Base-by-base conservation (phyloP, 2,888 invertebrate species). In the Phaedon cochleariae region DNA sequence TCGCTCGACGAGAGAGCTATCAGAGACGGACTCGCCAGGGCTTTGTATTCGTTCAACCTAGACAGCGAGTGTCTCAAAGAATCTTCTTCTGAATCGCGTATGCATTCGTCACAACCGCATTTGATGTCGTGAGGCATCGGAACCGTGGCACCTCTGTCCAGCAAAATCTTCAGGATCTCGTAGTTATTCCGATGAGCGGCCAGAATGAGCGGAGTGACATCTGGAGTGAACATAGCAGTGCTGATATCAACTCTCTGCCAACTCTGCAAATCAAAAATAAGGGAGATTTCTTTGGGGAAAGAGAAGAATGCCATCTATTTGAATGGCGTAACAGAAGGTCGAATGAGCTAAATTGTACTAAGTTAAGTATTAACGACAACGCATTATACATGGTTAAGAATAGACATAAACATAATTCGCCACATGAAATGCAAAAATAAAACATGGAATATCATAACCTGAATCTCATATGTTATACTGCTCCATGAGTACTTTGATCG, bases 171-270 rank as follows among this genome's bases (percentile, higher is more conserved):
- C 73, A 98, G 87, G 76, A 97, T 97, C 85, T 97, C 97, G 80
- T 97, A 97, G 85, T 97, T 97, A 82, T 97, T 96, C 79, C 92
- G 89, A 80, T 97, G 97, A 22, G 97, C 96, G 0, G 97, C 97
- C 73, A 97, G 85, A 79, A 96, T 93, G 65, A 98, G 85, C 0
- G 97, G 97, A 0, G 97, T 97, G 74, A 97, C 92, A 83, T 98
- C 97, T 0, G 95, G 92, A 0, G 97, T 93, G 84, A 97, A 96
- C 82, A 91, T 91, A 1, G 94, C 92, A 5, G 90, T 92, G 73
- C 91, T 91, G 17, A 90, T 87, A 79, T 95, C 92, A 46, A 94
- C 91, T 81, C 90, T 92, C 82, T 95, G 92, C 95, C 95, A 95
- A 80, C 94, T 95, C 92, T 95, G 84, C 12, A 81, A 79, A 74